Evolutionary conservation across 2,888 invertebrate species (phyloP).

Genomic region (Oegoconia quadripuncta): DNA sequence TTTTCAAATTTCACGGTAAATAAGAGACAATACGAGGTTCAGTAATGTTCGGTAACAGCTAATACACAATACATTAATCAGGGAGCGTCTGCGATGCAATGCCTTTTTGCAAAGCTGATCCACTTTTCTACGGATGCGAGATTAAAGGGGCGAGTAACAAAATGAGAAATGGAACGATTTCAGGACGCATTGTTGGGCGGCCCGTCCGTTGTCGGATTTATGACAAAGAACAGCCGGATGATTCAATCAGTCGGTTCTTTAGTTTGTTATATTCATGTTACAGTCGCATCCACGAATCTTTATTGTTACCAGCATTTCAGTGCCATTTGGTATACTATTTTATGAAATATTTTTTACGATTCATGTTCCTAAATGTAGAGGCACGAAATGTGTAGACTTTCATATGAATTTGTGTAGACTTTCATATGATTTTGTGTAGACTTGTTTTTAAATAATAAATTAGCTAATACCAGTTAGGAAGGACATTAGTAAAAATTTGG

Average conservation of each 20-base stretch:
- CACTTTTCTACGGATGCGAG: slow-evolving; percentile 77
- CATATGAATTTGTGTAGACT: no score
- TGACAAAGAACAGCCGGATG: slow-evolving; percentile 77
- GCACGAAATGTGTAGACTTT: no score
- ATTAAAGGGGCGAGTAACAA: slow-evolving; percentile 78
- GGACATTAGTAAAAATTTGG: no score
- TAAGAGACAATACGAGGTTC: not conserved
- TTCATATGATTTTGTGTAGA: no score
- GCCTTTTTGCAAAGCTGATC: slow-evolving; percentile 75
- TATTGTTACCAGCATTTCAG: slow-evolving; percentile 65
- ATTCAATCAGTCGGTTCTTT: slow-evolving; percentile 77
- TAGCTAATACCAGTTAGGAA: no score
- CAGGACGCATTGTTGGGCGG: slow-evolving; percentile 75
- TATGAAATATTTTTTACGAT: no score
- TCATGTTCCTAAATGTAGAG: no score
- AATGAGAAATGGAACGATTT: slow-evolving; percentile 79
- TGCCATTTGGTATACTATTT: slow-evolving; percentile 44
- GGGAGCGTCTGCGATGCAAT: slow-evolving; percentile 67
- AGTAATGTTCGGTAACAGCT: slow-evolving; percentile 3
- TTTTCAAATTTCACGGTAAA: no score
- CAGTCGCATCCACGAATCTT: slow-evolving; percentile 54
- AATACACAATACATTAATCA: slow-evolving; percentile 68
- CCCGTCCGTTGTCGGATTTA: slow-evolving; percentile 76
- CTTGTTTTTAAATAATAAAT: no score
- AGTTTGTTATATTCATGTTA: slow-evolving; percentile 77